Evolutionary conservation across 2,113 vertebrate genomes (phyloP), one percentile per base, ranked within the genome.

Genomic region (Oncorhynchus tshawytscha): DNA sequence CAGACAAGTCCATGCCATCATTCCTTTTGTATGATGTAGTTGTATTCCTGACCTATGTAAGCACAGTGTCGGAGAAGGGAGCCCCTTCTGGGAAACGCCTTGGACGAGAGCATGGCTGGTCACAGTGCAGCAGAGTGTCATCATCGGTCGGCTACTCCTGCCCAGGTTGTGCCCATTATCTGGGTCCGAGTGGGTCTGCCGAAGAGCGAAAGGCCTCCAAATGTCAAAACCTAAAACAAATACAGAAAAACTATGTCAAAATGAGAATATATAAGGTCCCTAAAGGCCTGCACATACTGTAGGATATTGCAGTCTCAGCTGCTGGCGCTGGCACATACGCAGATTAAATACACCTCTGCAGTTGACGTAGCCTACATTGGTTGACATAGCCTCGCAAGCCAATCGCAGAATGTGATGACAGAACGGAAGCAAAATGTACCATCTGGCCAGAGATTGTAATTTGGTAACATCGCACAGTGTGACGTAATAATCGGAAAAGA

Each of bases 51-150:
- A 78, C 73, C 74, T 88, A 87, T 80, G 82, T 76, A 57, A 78
- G 74, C 64, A 86, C 71, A 84, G 77, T 70, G 79, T 86, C 60
- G 71, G 86, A 75, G 76, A 86, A 86, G 82, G 82, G 73, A 84
- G 82, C n/a, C 93, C 86, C 54, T 84, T 34, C 59, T 59, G 20
- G 49, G 31, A 57, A 81, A 22, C 2, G 76, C 59, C 60, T 54
- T 64, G 69, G 70, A 54, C 48, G 64, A 15, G 72, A 59, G 48
- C 91, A 89, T 91, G 82, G 85, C 77, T 80, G 71, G 75, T 88
- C 76, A 77, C 77, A 70, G 71, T 49, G 75, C 60, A 31, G 78
- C 3, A 15, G 64, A 78, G 67, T 2, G 67, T 65, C 60, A 67
- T 27, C 39, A 71, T 65, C 71, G 75, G 25, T 29, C 45, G 1